Evolutionary conservation across 2,113 vertebrate genomes (phyloP), one percentile per base, ranked within the genome.

Genomic region (Crotalus horridus): DNA sequence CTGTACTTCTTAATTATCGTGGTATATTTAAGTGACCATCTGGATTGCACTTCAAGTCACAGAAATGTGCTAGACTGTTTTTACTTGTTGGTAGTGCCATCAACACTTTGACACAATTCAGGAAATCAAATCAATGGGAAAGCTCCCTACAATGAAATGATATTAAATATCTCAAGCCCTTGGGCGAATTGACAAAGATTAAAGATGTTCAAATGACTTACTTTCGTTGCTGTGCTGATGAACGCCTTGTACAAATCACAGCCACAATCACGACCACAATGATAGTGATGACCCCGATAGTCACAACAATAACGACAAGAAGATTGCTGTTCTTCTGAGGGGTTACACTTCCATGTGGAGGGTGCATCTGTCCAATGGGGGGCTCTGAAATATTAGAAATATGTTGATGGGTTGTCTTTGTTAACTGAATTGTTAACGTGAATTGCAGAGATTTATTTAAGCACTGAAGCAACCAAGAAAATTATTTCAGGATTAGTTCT

Each of bases 171-270:
- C 74, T 81, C 74, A 21, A 81, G 17, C 33, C 69, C 74, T 81
- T 43, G 74, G 7, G 7, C 1, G 17, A 81, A 81, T 13, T 24
- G 59, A 53, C 12, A 39, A 12, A 21, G 10, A 26, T 8, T 17
- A 85, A 39, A 88, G n/a, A 43, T 17, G 1, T 5, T 4, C 9
- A 26, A 85, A 33, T 23, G 23, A 97, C 99, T 58, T 97, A 99
- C 99, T 99, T 99, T 91, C 98, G 98, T 96, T 99, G 99, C 93
- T 99, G 98, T 0, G 98, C 98, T 0, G 99, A 99, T 7, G 99
- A 99, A 43, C 98, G 98, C 0, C 98, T 96, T 13, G 99, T 99
- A 93, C 99, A 99, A 95, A 99, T 98, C 51, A 99, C 97, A 0
- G 98, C 99, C 91, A 98, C 98, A 0, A 98, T 98, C 69, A 97